A percentile compares a stretch with the other conserved stretches of the same genome.
Evolutionary conservation across 2,113 vertebrate genomes (phyloP).

Genomic region (Plecturocebus donacophilus): DNA sequence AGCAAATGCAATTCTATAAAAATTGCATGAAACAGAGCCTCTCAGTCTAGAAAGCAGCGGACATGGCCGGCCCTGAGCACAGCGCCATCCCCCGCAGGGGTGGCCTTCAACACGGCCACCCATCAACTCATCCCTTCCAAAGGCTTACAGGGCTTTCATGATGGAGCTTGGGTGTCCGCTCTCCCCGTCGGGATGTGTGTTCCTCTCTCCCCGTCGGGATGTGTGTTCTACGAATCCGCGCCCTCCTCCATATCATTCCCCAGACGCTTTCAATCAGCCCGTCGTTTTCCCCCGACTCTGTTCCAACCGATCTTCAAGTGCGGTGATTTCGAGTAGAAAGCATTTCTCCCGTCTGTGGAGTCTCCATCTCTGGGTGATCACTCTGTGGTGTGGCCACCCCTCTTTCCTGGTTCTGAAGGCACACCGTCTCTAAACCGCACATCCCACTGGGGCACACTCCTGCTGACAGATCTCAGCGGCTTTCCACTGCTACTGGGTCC

Average conservation of each 20-base stretch:
- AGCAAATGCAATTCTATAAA: too few relatives aligned
- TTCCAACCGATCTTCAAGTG: fast-evolving
- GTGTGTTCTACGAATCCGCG: background rate
- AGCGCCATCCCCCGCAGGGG: background rate
- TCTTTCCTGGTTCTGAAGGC: background rate
- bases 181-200: background rate
- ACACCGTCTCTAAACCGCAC: fast-evolving
- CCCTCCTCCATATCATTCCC: background rate
- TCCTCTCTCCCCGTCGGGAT: background rate
- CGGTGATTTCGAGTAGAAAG: fast-evolving
- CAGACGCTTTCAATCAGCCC: background rate
- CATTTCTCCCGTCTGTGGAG: background rate
- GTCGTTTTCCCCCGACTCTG: background rate
- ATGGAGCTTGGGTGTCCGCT: background rate
- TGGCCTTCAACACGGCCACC: background rate
- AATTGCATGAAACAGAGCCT: fast-evolving
- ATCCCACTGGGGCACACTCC: background rate
- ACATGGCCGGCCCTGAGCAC: fast-evolving
- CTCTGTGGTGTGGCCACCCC: background rate
- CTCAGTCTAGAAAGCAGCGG: background rate
- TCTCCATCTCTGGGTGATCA: background rate
- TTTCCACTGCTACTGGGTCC: background rate
- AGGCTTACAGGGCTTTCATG: too few relatives aligned
- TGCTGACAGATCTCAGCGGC: background rate
- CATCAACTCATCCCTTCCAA: background rate